Evolutionary conservation across 2,888 invertebrate species (phyloP).

Genomic region (Morpho helenor): DNA sequence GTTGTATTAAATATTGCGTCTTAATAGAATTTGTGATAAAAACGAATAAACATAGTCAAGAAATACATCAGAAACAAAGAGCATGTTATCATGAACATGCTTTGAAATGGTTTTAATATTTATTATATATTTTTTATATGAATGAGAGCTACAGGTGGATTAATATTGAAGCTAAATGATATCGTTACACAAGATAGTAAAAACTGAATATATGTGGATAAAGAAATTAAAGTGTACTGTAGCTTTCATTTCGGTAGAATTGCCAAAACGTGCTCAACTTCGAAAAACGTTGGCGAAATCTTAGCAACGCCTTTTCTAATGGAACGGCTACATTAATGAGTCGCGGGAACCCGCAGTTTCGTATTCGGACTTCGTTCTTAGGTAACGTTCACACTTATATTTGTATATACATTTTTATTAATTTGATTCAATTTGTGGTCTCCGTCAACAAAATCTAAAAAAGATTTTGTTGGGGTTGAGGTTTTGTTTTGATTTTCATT

Average conservation of each 20-base stretch:
- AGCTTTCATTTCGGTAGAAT: slow-evolving; percentile 6
- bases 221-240: neutral
- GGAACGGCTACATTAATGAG: slow-evolving; percentile 34
- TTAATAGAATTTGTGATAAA: too few relatives aligned
- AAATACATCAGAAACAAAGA: too few relatives aligned
- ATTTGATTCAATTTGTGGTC: too few relatives aligned
- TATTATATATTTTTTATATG: too few relatives aligned
- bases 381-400: slow-evolving; percentile 4
- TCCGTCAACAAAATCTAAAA: too few relatives aligned
- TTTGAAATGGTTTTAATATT: too few relatives aligned
- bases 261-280: slow-evolving; percentile 6
- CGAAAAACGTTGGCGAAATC: slow-evolving; percentile 28
- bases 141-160: too few relatives aligned
- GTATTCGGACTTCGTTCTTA: slow-evolving; percentile 25
- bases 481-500: too few relatives aligned
- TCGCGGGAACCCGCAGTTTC: slow-evolving; percentile 26
- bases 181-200: neutral
- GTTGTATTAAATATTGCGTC: too few relatives aligned
- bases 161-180: neutral
- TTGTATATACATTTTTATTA: neutral
- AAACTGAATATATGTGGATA: neutral
- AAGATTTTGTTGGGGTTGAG: too few relatives aligned
- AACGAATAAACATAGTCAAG: too few relatives aligned
- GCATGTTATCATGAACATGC: too few relatives aligned
- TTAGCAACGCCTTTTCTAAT: slow-evolving; percentile 33